Percentiles rank a stretch among this genome's conserved stretches.
phyloP scores from a whole-genome alignment of 2,113 vertebrate species.

The Macaca nemestrina region DNA sequence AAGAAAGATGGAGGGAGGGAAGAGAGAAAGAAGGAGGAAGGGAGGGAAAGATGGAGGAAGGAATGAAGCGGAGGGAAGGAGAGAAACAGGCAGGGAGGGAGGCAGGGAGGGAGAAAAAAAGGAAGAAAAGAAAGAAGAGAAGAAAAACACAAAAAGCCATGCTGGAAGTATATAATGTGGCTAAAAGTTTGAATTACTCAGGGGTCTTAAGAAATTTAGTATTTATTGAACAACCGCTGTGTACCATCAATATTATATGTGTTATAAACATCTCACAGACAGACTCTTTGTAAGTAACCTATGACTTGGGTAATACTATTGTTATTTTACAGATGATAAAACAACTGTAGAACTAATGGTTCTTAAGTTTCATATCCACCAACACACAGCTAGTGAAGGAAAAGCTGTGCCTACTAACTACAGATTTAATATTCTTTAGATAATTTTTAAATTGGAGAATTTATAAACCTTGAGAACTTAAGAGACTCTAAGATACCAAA shows the following conservation, averaged over 20 bases:
- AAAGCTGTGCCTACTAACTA: neutral
- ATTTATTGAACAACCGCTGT: neutral
- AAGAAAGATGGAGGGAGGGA: no score
- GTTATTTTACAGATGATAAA: neutral
- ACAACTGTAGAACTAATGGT: neutral
- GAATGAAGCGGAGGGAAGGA: no score
- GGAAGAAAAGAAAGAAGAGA: neutral
- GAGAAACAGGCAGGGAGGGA: no score
- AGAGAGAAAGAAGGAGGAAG: no score
- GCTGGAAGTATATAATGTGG: neutral
- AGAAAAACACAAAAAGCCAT: neutral
- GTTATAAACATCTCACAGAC: neutral
- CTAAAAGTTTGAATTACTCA: neutral
- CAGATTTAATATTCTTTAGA: neutral
- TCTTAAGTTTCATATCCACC: neutral
- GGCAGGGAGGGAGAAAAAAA: no score
- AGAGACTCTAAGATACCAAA: neutral
- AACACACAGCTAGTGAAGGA: neutral
- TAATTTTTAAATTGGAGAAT: neutral
- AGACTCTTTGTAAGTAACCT: neutral
- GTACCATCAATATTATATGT: neutral
- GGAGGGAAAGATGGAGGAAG: no score
- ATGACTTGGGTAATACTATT: neutral
- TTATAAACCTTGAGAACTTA: neutral
- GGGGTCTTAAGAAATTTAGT: neutral